A percentile compares a stretch with the other conserved stretches of the same genome.
phyloP scores from a whole-genome alignment of 2,113 vertebrate species.

The Cichladusa arquata region DNA sequence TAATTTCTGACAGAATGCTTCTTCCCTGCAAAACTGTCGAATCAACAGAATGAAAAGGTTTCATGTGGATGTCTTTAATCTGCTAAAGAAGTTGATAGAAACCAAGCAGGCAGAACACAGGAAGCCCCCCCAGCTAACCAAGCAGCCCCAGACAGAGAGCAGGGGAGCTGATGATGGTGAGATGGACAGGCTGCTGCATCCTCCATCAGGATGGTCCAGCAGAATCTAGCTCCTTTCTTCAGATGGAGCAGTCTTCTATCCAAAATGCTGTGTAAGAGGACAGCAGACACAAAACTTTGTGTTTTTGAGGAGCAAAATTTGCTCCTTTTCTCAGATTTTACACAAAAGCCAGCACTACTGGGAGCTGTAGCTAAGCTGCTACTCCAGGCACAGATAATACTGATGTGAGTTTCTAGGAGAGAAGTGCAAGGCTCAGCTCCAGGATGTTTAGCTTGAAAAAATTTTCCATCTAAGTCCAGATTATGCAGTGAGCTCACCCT shows the following conservation, averaged over 20 bases:
- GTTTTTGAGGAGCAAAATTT: neutral
- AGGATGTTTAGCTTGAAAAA: neutral
- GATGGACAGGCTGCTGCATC: neutral
- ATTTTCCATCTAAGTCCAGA: neutral
- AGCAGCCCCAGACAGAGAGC: neutral
- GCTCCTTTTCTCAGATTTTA: neutral
- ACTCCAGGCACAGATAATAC: neutral
- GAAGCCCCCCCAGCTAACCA: neutral
- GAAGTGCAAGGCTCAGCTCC: neutral
- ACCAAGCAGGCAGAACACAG: neutral
- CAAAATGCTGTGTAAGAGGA: neutral
- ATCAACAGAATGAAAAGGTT: neutral
- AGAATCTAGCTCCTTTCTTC: neutral
- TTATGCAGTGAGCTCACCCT: neutral
- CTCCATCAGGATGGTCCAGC: neutral
- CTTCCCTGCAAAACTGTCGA: neutral
- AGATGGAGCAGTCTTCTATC: neutral
- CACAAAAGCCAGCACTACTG: neutral
- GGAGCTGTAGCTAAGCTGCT: neutral
- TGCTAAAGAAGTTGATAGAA: neutral
- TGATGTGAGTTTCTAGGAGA: neutral
- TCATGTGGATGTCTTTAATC: neutral
- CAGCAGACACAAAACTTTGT: neutral
- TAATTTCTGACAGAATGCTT: neutral
- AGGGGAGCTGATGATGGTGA: neutral